Percentiles rank a stretch among this genome's conserved stretches.
phyloP scores from a whole-genome alignment of 2,113 vertebrate species.

The Oophaga pumilio region DNA sequence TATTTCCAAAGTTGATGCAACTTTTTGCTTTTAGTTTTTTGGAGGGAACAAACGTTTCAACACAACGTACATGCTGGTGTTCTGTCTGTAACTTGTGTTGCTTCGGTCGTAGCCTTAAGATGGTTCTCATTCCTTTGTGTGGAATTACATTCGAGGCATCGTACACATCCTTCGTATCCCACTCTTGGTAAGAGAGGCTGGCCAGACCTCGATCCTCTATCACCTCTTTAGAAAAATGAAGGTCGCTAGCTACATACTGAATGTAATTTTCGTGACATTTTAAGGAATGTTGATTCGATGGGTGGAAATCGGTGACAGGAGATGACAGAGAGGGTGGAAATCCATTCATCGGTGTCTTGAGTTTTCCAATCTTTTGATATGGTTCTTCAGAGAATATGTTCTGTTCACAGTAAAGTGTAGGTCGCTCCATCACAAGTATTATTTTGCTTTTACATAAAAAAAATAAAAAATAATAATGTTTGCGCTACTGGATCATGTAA shows the following conservation, averaged over 20 bases:
- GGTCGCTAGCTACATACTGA: constrained; percentile 60
- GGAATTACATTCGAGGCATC: constrained; percentile 57
- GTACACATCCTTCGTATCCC: constrained; percentile 67
- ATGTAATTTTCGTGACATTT: constrained; percentile 63
- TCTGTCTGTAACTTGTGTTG: background rate
- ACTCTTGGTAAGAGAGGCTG: constrained; percentile 65
- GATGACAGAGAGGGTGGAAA: background rate
- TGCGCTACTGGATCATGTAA: no score
- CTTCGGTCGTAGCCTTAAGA: background rate
- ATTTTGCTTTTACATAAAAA: background rate
- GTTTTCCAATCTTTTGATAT: background rate
- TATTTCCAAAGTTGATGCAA: background rate
- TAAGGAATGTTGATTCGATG: background rate
- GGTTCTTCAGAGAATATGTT: background rate
- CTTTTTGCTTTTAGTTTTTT: constrained; percentile 14
- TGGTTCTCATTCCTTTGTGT: constrained; percentile 30
- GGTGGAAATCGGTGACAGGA: background rate
- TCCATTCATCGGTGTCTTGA: background rate
- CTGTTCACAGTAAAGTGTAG: background rate
- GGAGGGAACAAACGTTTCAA: background rate
- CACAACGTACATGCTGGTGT: background rate
- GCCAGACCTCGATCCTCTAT: constrained; percentile 65
- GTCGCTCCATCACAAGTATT: constrained; percentile 6
- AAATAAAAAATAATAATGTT: background rate
- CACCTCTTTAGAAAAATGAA: constrained; percentile 74